Evolutionary conservation across 2,113 vertebrate species (phyloP).

Genomic region (Melanerpes formicivorus): DNA sequence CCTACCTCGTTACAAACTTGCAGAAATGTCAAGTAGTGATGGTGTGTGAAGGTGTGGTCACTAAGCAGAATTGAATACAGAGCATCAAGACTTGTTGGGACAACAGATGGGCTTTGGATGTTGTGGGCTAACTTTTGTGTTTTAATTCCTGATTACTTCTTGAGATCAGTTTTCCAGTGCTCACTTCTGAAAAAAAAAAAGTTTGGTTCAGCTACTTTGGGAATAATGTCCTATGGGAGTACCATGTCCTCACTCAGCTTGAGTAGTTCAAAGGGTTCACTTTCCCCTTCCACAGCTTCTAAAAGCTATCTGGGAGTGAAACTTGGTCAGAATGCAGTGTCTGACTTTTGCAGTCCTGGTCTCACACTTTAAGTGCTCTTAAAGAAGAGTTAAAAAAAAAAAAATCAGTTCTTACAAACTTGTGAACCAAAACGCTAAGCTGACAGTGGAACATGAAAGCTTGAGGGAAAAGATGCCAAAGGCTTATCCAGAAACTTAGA

Average conservation of each 20-base stretch:
- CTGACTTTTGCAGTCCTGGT: background rate
- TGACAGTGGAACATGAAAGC: background rate
- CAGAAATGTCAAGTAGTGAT: background rate
- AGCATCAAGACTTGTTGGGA: background rate
- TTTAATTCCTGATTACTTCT: background rate
- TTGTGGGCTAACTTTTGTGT: background rate
- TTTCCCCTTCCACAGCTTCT: background rate
- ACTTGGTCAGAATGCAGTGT: background rate
- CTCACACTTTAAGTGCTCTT: background rate
- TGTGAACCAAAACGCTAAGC: background rate
- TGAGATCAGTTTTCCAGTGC: background rate
- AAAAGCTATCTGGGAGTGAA: background rate
- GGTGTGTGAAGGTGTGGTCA: background rate
- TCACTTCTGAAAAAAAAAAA: background rate
- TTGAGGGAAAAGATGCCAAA: background rate
- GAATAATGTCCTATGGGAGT: background rate
- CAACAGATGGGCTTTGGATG: background rate
- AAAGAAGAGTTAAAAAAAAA: background rate
- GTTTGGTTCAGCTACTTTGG: background rate
- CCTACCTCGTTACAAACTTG: background rate
- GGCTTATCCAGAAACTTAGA: background rate
- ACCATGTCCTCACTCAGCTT: background rate
- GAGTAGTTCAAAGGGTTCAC: background rate
- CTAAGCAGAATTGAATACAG: background rate
- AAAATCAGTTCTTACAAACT: background rate